Conservation (phyloP, 2,888 invertebrate genomes). For the Drosophila nigricruria region DNA sequence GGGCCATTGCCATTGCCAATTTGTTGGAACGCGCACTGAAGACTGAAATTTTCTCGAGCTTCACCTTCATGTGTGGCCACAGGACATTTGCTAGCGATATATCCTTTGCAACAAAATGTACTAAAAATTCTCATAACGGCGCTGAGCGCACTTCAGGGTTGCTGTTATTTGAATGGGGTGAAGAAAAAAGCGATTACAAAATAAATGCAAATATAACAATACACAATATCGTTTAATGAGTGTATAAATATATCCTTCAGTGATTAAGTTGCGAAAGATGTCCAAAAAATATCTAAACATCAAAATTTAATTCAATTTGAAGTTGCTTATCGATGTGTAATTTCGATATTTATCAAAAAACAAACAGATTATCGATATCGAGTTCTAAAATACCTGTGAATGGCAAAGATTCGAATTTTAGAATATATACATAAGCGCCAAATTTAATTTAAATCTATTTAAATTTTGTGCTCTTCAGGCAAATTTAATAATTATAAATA, state of each 20-base stretch:
- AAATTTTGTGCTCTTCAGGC: too few species aligned
- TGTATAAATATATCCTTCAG: neutral
- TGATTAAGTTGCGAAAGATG: neutral
- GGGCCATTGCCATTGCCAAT: slow-evolving; percentile 84
- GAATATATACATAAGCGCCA: neutral
- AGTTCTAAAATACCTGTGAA: neutral
- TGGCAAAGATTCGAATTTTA: neutral
- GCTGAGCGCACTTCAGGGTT: slow-evolving; percentile 18
- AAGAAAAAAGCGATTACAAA: slow-evolving; percentile 8
- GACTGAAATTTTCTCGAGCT: slow-evolving; percentile 56
- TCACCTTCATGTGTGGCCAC: slow-evolving; percentile 60
- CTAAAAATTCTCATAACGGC: slow-evolving; percentile 46
- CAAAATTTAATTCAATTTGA: neutral
- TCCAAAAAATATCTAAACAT: accelerated
- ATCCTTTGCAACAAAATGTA: slow-evolving; percentile 33
- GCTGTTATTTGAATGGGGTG: slow-evolving; percentile 2
- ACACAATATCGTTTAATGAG: neutral
- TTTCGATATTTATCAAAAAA: neutral
- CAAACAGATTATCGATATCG: neutral
- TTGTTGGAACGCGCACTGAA: slow-evolving; percentile 66
- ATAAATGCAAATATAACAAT: neutral
- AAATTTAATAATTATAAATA: neutral
- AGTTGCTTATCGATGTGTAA: neutral
- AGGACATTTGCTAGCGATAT: slow-evolving; percentile 49
- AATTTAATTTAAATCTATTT: neutral